These are phyloP conservation scores for Ctena decussata DNA, from an alignment of 2,888 invertebrate species.

Conservation along the genomic window DNA sequence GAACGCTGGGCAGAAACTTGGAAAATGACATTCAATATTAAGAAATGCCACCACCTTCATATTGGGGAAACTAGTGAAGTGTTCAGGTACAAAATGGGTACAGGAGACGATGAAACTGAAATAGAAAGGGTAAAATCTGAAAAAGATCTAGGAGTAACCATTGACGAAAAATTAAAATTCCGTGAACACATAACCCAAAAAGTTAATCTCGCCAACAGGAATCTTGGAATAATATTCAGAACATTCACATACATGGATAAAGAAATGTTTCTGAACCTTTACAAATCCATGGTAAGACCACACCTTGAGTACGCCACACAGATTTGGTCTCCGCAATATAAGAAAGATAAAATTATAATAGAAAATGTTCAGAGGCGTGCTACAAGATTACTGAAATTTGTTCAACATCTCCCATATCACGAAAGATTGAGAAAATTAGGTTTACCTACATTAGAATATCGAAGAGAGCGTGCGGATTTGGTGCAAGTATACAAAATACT, in stretches of 20 bases:
- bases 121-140: too few species aligned
- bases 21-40: too few species aligned
- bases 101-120: too few species aligned
- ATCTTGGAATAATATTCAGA: background rate
- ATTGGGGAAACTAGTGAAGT: too few species aligned
- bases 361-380: background rate
- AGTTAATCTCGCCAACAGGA: background rate
- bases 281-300: background rate
- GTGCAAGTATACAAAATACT: background rate
- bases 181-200: background rate
- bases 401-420: background rate
- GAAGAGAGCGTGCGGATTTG: background rate
- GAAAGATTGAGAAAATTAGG: background rate
- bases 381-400: background rate
- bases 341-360: background rate
- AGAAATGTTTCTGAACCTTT: background rate
- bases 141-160: too few species aligned
- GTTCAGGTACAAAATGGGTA: too few species aligned
- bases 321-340: background rate
- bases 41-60: too few species aligned
- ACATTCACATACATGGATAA: background rate
- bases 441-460: background rate
- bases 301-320: background rate
- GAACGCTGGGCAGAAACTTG: too few species aligned
- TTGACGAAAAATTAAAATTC: too few species aligned